Evolutionary conservation across 1,140 invertebrate species (phyloP).

Genomic region (Maconellicoccus hirsutus): DNA sequence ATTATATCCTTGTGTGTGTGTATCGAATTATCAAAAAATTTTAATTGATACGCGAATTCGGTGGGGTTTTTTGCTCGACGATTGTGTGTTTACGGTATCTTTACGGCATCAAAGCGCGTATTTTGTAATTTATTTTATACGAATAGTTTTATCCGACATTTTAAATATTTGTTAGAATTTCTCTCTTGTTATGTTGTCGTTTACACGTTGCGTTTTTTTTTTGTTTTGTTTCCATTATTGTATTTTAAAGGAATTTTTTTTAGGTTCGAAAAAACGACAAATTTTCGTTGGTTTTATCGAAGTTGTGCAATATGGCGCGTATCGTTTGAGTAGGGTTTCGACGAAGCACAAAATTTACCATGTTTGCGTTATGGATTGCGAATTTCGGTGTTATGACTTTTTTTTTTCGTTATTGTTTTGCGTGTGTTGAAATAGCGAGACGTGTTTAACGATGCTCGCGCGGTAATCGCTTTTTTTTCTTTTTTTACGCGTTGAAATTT

Average conservation of each 20-base stretch:
- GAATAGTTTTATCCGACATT: background rate
- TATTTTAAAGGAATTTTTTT: slow-evolving; percentile 8
- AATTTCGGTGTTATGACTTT: background rate
- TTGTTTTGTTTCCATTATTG: background rate
- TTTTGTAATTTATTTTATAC: background rate
- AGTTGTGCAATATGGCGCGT: background rate
- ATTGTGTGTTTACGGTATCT: too few relatives aligned
- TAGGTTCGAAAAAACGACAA: background rate
- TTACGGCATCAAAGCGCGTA: background rate
- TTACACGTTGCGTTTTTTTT: background rate
- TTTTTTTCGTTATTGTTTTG: background rate
- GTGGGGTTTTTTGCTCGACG: too few relatives aligned
- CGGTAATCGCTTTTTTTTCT: background rate
- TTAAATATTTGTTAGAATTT: slow-evolving; percentile 15
- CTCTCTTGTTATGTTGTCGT: background rate
- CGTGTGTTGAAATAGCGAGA: background rate
- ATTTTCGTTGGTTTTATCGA: background rate
- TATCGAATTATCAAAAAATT: too few relatives aligned
- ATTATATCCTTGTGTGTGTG: too few relatives aligned
- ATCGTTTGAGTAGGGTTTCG: too few relatives aligned
- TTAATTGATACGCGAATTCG: too few relatives aligned
- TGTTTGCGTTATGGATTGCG: background rate
- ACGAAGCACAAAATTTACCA: background rate
- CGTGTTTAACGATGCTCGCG: background rate
- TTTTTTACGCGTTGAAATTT: background rate